These are phyloP conservation scores for Drosophila affinis DNA, from an alignment of 2,888 invertebrate species.

Conservation along the genomic window DNA sequence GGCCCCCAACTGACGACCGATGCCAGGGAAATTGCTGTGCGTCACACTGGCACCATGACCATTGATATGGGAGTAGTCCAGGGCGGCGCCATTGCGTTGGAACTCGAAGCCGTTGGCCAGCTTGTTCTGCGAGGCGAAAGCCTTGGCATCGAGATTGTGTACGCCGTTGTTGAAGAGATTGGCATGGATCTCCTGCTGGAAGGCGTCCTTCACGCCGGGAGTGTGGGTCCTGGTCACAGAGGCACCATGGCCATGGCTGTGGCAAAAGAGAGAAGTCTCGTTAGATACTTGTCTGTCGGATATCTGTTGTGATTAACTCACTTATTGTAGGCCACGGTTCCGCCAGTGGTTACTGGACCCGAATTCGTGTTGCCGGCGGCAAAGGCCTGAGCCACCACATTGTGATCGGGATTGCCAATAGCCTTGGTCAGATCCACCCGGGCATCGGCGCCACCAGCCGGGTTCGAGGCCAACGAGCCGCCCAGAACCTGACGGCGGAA, in stretches of 20 bases:
- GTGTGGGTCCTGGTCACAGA: slow-evolving; percentile 60
- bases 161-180: slow-evolving; percentile 65
- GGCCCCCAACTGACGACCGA: slow-evolving; percentile 61
- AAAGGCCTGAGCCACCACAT: slow-evolving; percentile 58
- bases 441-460: slow-evolving; percentile 60
- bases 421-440: slow-evolving; percentile 51
- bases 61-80: slow-evolving; percentile 64
- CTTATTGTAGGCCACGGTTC: slow-evolving; percentile 52
- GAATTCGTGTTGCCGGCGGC: slow-evolving; percentile 64
- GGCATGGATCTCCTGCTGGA: slow-evolving; percentile 57
- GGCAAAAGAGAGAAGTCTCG: neutral
- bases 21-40: slow-evolving; percentile 62
- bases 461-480: slow-evolving; percentile 59
- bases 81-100: slow-evolving; percentile 61
- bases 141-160: slow-evolving; percentile 67
- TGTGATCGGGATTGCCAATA: slow-evolving; percentile 53
- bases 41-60: slow-evolving; percentile 63
- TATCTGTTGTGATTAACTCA: slow-evolving; percentile 13
- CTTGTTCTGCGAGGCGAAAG: slow-evolving; percentile 64
- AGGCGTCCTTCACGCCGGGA: slow-evolving; percentile 49
- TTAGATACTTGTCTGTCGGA: neutral
- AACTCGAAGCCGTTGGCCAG: slow-evolving; percentile 65
- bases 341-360: slow-evolving; percentile 56
- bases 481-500: slow-evolving; percentile 60
- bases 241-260: slow-evolving; percentile 56